Base-by-base conservation (phyloP, 2,797 vertebrate genomes). In the Caiman crocodilus region DNA sequence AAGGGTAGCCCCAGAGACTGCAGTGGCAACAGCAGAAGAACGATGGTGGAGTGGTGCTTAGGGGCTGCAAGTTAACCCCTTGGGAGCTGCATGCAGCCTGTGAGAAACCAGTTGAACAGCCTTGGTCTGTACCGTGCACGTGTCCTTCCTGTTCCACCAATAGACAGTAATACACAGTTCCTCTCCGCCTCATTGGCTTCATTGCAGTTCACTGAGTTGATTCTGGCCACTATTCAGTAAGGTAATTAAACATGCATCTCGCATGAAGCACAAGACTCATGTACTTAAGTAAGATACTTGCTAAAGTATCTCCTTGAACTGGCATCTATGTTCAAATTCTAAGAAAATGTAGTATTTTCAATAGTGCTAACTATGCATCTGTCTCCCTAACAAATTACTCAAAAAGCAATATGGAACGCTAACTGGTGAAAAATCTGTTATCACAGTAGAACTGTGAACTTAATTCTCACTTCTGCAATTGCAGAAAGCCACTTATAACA, bases 231-330 rank as follows among this genome's bases (percentile, higher is more conserved):
- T 23, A 2, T 16, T n/a, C 77, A 85, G 14, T 1, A 80, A 79
- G 28, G n/a, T 84, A 30, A 26, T 75, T 75, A 26, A 1, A 57
- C 1, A 60, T 1, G 6, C 1, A 1, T 21, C 80, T 20, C 25
- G 9, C 26, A 16, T 73, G 55, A 90, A 90, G 85, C 5, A 11
- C 67, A 65, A 71, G 5, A 4, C 60, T 82, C 26, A 14, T 35
- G 78, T 82, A 26, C 42, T 28, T 35, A 77, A 60, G 30, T 77
- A 26, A 77, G 15, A 9, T 32, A 30, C 6, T 12, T 59, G 30
- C 23, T 60, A 59, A 77, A 60, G 23, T 60, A 60, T 14, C 30
- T 32, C 60, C 61, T 74, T 81, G 50, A 79, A 73, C 20, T 60
- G 50, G 17, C 16, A 84, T 35, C 3, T 82, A 26, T 30, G 71